A percentile compares a stretch with the other conserved stretches of the same genome.
Evolutionary conservation across 2,888 invertebrate species (phyloP).

Genomic region (Epinotia brunnichana): DNA sequence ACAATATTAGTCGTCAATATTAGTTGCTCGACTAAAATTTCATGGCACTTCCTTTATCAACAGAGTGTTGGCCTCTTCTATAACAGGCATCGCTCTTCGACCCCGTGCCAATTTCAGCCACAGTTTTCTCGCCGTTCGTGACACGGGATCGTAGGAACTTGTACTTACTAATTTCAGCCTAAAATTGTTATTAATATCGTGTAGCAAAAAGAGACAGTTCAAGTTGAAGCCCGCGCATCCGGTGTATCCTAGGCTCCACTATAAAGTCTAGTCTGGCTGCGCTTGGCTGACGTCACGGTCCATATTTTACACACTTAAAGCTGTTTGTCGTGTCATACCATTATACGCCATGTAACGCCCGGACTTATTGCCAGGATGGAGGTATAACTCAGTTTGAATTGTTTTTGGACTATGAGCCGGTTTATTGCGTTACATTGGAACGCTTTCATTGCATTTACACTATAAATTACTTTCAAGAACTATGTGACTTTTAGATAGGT

Average conservation of each 20-base stretch:
- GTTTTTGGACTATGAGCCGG: slow-evolving; percentile 71
- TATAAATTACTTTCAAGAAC: slow-evolving; percentile 68
- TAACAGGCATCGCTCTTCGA: too few species aligned
- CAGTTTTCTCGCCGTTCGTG: too few species aligned
- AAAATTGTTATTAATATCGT: slow-evolving; percentile 42
- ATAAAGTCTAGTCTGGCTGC: slow-evolving; percentile 72
- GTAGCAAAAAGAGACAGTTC: slow-evolving; percentile 50
- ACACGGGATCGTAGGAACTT: neutral
- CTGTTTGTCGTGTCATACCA: slow-evolving; percentile 84
- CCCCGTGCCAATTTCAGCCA: too few species aligned
- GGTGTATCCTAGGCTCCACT: slow-evolving; percentile 67
- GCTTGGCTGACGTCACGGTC: slow-evolving; percentile 77
- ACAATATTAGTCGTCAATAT: too few species aligned
- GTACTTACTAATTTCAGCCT: neutral
- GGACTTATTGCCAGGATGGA: slow-evolving; percentile 76
- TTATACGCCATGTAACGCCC: slow-evolving; percentile 81
- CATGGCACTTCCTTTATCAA: too few species aligned
- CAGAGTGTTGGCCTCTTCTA: too few species aligned
- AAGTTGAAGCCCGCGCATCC: slow-evolving; percentile 61
- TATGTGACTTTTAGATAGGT: slow-evolving; percentile 61
- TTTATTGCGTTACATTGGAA: slow-evolving; percentile 74
- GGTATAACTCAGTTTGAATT: slow-evolving; percentile 80
- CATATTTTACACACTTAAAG: slow-evolving; percentile 83
- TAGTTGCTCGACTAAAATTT: neutral
- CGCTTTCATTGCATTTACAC: slow-evolving; percentile 66